Percentiles rank a stretch among this genome's conserved stretches.
These are phyloP conservation scores for Ornithoptera priamus DNA, from an alignment of 2,888 invertebrate species.

Conservation along the genomic window DNA sequence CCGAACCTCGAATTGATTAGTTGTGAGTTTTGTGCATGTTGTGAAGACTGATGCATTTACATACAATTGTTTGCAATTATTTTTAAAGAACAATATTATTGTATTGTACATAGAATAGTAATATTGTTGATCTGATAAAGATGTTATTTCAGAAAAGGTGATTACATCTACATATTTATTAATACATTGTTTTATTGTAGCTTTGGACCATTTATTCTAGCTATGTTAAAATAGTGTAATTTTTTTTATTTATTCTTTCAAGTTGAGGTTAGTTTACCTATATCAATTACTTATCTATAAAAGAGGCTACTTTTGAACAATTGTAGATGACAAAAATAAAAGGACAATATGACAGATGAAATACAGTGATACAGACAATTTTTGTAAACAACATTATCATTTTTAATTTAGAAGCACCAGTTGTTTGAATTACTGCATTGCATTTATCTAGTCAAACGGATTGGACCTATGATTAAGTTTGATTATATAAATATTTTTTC, in stretches of 20 bases:
- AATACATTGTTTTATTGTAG: conserved; percentile 32
- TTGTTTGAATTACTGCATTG: conserved; percentile 30
- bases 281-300: conserved; percentile 11
- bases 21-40: conserved; percentile 36
- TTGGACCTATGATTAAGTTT: conserved; percentile 16
- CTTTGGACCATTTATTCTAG: conserved; percentile 7
- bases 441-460: conserved; percentile 29
- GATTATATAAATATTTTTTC: conserved; percentile 7
- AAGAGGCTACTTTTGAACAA: conserved; percentile 23
- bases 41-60: conserved; percentile 70
- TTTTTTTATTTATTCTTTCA: background rate
- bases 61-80: conserved; percentile 44
- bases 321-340: conserved; percentile 2
- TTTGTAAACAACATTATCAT: conserved; percentile 5
- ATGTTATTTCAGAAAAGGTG: conserved; percentile 36
- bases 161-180: conserved; percentile 40
- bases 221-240: background rate
- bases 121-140: conserved; percentile 44
- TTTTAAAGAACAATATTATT: conserved; percentile 36
- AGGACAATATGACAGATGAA: conserved; percentile 19
- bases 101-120: conserved; percentile 36
- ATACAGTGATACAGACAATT: conserved; percentile 29
- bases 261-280: background rate
- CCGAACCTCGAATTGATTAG: conserved; percentile 32
- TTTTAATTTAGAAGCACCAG: background rate